Evolutionary conservation across 2,797 vertebrate species (phyloP).

Genomic region (Bucorvus abyssinicus): DNA sequence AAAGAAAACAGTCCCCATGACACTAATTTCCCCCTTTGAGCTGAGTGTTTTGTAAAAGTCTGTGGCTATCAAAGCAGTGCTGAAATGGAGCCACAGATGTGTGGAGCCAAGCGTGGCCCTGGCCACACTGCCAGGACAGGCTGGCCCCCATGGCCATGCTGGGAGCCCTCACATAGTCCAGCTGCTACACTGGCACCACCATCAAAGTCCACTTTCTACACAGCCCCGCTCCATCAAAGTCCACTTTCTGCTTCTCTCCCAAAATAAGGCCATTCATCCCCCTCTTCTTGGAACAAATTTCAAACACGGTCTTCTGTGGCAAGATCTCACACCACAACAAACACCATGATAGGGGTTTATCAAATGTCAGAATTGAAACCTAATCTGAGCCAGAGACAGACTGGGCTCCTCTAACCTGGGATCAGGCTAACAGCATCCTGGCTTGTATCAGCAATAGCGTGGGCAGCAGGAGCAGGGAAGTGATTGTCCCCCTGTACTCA

Average conservation of each 20-base stretch:
- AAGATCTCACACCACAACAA: background rate
- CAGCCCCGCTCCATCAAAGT: background rate
- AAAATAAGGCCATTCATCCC: background rate
- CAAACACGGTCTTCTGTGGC: background rate
- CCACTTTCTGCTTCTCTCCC: background rate
- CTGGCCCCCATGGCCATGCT: conserved; percentile 38
- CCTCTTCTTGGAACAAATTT: background rate
- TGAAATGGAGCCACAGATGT: conserved; percentile 52
- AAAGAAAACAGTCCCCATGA: conserved; percentile 67
- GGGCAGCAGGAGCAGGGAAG: no score
- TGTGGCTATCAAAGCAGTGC: conserved; percentile 53
- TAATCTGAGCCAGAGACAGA: background rate
- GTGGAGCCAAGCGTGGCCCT: conserved; percentile 36
- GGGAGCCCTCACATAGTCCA: conserved; percentile 12
- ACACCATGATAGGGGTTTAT: background rate
- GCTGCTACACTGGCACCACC: conserved; percentile 53
- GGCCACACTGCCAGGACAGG: conserved; percentile 7
- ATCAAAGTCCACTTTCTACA: conserved; percentile 56
- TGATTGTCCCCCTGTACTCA: no score
- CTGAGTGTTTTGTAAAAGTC: conserved; percentile 54
- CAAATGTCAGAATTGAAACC: background rate
- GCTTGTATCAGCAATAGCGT: no score
- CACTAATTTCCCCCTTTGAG: conserved; percentile 65
- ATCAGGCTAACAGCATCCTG: background rate
- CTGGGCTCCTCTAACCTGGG: background rate